Conservation (phyloP, 1,140 invertebrate species). For the Eupristina koningsbergeri region DNA sequence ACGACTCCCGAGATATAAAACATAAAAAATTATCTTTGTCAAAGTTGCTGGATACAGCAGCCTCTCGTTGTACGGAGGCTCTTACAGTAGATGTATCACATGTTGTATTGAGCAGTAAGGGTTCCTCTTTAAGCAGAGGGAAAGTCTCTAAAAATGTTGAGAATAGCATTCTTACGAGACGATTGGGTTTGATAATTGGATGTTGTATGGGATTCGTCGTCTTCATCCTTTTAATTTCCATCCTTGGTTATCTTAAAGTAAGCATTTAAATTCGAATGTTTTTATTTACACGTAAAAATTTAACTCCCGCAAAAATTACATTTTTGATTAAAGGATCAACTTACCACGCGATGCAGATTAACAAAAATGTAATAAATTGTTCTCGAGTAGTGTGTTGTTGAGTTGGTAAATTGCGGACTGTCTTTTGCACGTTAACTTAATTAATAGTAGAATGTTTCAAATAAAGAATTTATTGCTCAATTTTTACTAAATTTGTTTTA, state of each 20-base stretch:
- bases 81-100: conserved; percentile 80
- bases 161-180: conserved; percentile 78
- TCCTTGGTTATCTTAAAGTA: conserved; percentile 87
- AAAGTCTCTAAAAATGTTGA: not conserved
- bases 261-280: not conserved
- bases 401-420: no score
- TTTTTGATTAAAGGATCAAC: no score
- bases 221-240: conserved; percentile 85
- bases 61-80: conserved; percentile 82
- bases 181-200: conserved; percentile 87
- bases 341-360: no score
- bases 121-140: conserved; percentile 74
- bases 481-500: no score
- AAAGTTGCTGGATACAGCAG: conserved; percentile 76
- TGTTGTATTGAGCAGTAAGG: conserved; percentile 72
- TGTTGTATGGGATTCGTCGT: conserved; percentile 89
- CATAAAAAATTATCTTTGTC: conserved; percentile 66
- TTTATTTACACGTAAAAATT: not conserved
- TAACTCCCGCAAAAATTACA: not conserved
- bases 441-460: no score
- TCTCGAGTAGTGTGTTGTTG: no score
- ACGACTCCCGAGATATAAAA: conserved; percentile 57
- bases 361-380: no score
- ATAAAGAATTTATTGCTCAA: no score
- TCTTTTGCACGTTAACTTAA: no score